phyloP scores from a whole-genome alignment of 2,888 invertebrate genomes.

The Campoplex nolae region DNA sequence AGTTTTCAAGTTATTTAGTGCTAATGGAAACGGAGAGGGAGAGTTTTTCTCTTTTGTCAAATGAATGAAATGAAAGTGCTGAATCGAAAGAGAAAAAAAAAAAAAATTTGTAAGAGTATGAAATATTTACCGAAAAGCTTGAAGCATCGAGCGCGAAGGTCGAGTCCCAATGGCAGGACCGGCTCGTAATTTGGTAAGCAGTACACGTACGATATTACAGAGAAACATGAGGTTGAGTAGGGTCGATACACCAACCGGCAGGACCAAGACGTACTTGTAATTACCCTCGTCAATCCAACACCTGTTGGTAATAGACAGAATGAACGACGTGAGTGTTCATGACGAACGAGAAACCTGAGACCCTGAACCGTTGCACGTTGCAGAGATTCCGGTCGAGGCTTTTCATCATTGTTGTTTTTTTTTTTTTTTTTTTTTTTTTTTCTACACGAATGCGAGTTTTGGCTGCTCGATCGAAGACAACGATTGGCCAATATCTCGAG shows the following conservation, averaged over 20 bases:
- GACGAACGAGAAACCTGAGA: not conserved
- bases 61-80: not conserved
- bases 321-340: constrained; percentile 24
- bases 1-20: not conserved
- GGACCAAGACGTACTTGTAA: constrained; percentile 90
- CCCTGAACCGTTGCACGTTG: not conserved
- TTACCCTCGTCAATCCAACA: constrained; percentile 92
- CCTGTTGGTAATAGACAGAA: constrained; percentile 80
- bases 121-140: constrained; percentile 88
- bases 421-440: not conserved
- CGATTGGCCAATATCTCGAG: too few species aligned
- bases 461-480: not conserved
- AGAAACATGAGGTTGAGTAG: constrained; percentile 93
- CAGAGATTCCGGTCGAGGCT: not conserved
- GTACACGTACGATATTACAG: constrained; percentile 95
- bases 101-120: not conserved
- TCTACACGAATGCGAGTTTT: too few species aligned
- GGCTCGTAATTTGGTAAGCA: constrained; percentile 92
- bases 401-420: not conserved
- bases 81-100: not conserved
- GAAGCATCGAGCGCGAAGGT: constrained; percentile 90
- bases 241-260: constrained; percentile 92
- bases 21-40: too few species aligned
- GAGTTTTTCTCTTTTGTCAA: not conserved
- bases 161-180: constrained; percentile 88